Evolutionary conservation across 1,140 invertebrate species (phyloP).

Genomic region (Drosophila lowei): DNA sequence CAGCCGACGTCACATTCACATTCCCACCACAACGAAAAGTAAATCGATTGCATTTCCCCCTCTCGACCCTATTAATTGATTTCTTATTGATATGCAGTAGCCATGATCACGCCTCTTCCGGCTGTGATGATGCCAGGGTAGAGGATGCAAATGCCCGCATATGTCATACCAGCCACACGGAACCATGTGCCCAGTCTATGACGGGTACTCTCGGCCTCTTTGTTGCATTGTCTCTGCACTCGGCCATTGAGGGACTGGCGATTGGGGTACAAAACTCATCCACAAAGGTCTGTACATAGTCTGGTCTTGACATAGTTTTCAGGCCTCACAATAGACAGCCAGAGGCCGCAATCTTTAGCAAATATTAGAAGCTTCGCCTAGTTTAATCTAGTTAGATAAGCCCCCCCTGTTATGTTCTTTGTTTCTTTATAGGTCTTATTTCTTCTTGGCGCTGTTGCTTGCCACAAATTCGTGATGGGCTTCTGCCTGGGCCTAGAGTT

Average conservation of each 20-base stretch:
- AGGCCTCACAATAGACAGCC: neutral
- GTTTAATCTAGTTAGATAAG: constrained; percentile 57
- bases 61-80: constrained; percentile 5
- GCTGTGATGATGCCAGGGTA: constrained; percentile 67
- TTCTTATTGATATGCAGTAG: constrained; percentile 12
- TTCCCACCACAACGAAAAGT: constrained; percentile 35
- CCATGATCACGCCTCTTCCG: constrained; percentile 36
- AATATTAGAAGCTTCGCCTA: constrained; percentile 53
- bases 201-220: constrained; percentile 86
- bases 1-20: constrained; percentile 25
- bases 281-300: constrained; percentile 84
- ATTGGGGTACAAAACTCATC: constrained; percentile 89
- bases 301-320: constrained; percentile 57
- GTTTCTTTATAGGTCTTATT: constrained; percentile 85
- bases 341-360: constrained; percentile 48
- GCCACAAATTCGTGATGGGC: constrained; percentile 91
- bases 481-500: constrained; percentile 91
- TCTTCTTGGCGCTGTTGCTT: constrained; percentile 88
- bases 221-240: constrained; percentile 90
- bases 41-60: constrained; percentile 9
- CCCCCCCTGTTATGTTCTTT: constrained; percentile 7
- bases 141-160: constrained; percentile 85
- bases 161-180: constrained; percentile 86
- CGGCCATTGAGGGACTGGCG: constrained; percentile 91
- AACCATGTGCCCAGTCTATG: constrained; percentile 85